Conservation (phyloP, 1,140 invertebrate species). For the Linepithema humile region DNA sequence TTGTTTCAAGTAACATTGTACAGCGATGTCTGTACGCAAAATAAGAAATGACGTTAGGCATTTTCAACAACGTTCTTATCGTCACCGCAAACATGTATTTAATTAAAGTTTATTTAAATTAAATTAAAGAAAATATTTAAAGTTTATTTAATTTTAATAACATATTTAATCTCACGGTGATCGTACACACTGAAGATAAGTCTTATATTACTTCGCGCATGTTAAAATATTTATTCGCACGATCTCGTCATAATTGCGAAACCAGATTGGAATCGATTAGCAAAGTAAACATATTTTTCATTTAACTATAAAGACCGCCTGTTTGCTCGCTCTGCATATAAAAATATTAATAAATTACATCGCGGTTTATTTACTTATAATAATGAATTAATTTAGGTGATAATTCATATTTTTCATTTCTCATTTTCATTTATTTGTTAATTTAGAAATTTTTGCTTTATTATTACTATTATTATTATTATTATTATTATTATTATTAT, state of each 20-base stretch:
- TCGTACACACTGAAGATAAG: neutral
- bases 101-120: no score
- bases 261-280: neutral
- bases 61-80: slow-evolving; percentile 21
- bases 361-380: neutral
- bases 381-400: neutral
- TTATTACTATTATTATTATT: no score
- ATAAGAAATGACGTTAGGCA: slow-evolving; percentile 2
- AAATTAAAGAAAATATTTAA: no score
- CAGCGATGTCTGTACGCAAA: neutral
- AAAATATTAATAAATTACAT: neutral
- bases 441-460: neutral
- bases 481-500: no score
- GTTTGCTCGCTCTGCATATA: no score
- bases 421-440: neutral
- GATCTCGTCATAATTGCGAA: neutral
- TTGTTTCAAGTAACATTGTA: neutral
- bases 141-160: slow-evolving; percentile 16
- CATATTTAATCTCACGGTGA: neutral
- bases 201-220: neutral
- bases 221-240: slow-evolving; percentile 4
- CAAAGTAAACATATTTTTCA: neutral
- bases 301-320: neutral
- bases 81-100: neutral
- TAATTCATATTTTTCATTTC: neutral